phyloP scores from a whole-genome alignment of 2,888 invertebrate species.

The Heliconius aoede region DNA sequence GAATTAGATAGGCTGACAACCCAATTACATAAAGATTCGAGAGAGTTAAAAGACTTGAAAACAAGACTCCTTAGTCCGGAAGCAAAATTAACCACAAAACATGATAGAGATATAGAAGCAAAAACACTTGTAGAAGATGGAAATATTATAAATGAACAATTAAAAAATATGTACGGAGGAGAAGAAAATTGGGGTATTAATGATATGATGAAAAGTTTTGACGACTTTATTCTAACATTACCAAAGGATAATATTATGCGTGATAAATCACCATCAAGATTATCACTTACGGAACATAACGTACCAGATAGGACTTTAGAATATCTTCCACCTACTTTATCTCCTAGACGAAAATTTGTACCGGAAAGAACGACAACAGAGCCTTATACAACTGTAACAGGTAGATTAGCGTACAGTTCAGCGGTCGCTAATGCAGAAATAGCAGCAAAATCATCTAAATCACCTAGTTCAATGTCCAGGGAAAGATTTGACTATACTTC shows the following conservation, averaged over 20 bases:
- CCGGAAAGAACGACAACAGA: conserved; percentile 84
- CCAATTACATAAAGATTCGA: conserved; percentile 90
- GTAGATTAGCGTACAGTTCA: conserved; percentile 86
- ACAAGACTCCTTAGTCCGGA: conserved; percentile 87
- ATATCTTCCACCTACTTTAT: conserved; percentile 82
- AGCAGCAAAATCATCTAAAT: conserved; percentile 79
- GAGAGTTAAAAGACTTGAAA: conserved; percentile 89
- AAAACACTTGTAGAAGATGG: conserved; percentile 85
- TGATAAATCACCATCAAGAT: conserved; percentile 85
- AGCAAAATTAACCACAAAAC: conserved; percentile 72
- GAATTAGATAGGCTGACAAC: conserved; percentile 90
- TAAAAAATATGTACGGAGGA: conserved; percentile 87
- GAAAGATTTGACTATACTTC: conserved; percentile 84
- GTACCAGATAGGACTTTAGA: conserved; percentile 86
- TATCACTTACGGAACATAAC: conserved; percentile 85
- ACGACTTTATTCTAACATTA: conserved; percentile 83
- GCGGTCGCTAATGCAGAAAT: conserved; percentile 86
- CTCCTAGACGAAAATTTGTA: conserved; percentile 83
- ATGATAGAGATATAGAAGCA: conserved; percentile 83
- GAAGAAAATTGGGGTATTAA: conserved; percentile 88
- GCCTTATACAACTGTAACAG: conserved; percentile 86
- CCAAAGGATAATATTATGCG: conserved; percentile 77
- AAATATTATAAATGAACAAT: conserved; percentile 87
- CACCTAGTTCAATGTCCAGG: conserved; percentile 81
- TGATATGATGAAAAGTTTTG: conserved; percentile 85